Evolutionary conservation across 2,888 invertebrate genomes (phyloP).

Genomic region (Megamerina dolium): DNA sequence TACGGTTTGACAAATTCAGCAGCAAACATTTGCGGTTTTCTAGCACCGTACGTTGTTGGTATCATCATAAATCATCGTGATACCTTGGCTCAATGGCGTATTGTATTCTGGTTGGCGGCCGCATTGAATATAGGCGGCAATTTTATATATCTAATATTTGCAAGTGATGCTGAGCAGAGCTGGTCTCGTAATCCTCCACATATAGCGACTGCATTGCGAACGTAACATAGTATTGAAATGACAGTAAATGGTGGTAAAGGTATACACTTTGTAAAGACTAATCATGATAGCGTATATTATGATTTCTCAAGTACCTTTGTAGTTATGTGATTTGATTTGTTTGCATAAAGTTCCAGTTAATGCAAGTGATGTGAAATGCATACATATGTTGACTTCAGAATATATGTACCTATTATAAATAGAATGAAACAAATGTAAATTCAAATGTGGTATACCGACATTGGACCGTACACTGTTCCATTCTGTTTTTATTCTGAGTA

Average conservation of each 20-base stretch:
- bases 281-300: slow-evolving; percentile 4
- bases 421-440: too few relatives aligned
- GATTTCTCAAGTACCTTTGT: slow-evolving; percentile 18
- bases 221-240: slow-evolving; percentile 16
- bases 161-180: slow-evolving; percentile 69
- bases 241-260: slow-evolving; percentile 5
- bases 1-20: slow-evolving; percentile 80
- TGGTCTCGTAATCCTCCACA: slow-evolving; percentile 49
- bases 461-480: too few relatives aligned
- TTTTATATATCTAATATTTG: slow-evolving; percentile 71
- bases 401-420: too few relatives aligned
- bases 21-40: slow-evolving; percentile 74
- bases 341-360: too few relatives aligned
- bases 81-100: slow-evolving; percentile 43
- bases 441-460: too few relatives aligned
- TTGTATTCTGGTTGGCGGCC: slow-evolving; percentile 75
- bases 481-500: too few relatives aligned
- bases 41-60: slow-evolving; percentile 75
- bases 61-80: slow-evolving; percentile 57
- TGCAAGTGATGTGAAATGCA: slow-evolving; percentile 4
- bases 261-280: too few relatives aligned
- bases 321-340: slow-evolving; percentile 13
- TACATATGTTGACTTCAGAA: slow-evolving; percentile 5
- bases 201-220: slow-evolving; percentile 11
- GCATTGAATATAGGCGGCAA: slow-evolving; percentile 69